These are phyloP conservation scores for Acipenser ruthenus DNA, from an alignment of 2,797 vertebrate species.

Conservation along the genomic window DNA sequence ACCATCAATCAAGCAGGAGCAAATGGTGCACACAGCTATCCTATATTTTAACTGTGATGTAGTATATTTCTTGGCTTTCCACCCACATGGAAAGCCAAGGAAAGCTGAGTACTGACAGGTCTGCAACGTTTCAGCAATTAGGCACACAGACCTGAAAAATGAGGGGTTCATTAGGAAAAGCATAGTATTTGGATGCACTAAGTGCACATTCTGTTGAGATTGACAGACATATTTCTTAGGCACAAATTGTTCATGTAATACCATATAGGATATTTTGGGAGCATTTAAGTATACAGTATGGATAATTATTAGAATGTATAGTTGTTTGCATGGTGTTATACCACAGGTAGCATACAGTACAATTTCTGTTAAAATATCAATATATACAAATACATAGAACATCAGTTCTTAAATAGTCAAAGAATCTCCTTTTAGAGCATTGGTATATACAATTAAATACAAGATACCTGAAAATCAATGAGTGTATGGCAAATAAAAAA, in stretches of 20 bases:
- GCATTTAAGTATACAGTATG: too few relatives aligned
- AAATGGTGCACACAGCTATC: neutral
- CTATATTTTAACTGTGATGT: neutral
- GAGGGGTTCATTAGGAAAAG: conserved; percentile 5
- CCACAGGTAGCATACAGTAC: too few relatives aligned
- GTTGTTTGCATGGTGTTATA: too few relatives aligned
- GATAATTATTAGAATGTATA: too few relatives aligned
- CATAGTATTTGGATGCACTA: conserved; percentile 4
- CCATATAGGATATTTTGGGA: too few relatives aligned
- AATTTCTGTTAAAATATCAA: neutral
- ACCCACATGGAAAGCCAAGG: neutral
- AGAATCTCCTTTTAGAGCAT: too few relatives aligned
- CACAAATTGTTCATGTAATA: too few relatives aligned
- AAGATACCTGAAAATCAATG: too few relatives aligned
- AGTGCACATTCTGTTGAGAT: conserved; percentile 10
- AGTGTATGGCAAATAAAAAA: too few relatives aligned
- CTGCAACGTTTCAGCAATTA: conserved; percentile 19
- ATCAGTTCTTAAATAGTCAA: neutral
- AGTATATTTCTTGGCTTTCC: neutral
- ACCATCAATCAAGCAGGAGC: neutral
- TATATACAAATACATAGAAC: neutral
- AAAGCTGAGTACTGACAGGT: neutral
- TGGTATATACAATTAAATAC: too few relatives aligned
- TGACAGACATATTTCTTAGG: neutral
- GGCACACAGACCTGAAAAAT: neutral